A percentile compares a stretch with the other conserved stretches of the same genome.
Evolutionary conservation across 2,113 vertebrate species (phyloP).

Genomic region (Bubo scandiacus): DNA sequence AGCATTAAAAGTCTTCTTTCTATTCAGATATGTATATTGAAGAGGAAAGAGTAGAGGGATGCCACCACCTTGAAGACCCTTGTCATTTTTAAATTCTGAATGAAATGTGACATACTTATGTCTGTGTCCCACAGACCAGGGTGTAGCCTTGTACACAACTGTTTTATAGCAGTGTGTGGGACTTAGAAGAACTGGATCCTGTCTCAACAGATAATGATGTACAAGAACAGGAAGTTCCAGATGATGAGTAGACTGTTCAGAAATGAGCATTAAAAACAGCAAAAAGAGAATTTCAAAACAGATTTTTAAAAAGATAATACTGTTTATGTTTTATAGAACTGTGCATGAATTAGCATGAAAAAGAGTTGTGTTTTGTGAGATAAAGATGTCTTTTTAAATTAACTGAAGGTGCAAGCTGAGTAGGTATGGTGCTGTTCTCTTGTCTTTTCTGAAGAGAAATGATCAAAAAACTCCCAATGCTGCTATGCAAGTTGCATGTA

Average conservation of each 20-base stretch:
- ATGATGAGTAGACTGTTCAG: not conserved
- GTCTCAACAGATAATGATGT: not conserved
- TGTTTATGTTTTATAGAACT: not conserved
- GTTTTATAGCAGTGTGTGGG: not conserved
- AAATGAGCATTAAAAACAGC: not conserved
- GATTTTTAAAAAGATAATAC: not conserved
- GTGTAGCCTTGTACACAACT: not conserved
- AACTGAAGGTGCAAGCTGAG: not conserved
- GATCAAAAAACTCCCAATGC: not conserved
- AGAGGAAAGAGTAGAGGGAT: not conserved
- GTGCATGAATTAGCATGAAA: not conserved
- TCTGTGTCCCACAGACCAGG: not conserved
- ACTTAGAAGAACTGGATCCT: not conserved
- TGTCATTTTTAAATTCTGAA: not conserved
- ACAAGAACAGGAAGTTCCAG: not conserved
- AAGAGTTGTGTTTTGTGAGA: not conserved
- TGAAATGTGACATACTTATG: not conserved
- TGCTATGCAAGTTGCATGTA: not conserved
- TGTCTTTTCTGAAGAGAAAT: not conserved
- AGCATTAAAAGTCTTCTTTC: not conserved
- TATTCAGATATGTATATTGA: not conserved
- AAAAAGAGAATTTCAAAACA: not conserved
- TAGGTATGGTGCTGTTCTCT: not conserved
- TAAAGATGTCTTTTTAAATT: not conserved
- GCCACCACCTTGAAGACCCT: not conserved